These are phyloP conservation scores for Coccyzus lansbergi DNA, from an alignment of 2,797 vertebrate species.

Conservation along the genomic window DNA sequence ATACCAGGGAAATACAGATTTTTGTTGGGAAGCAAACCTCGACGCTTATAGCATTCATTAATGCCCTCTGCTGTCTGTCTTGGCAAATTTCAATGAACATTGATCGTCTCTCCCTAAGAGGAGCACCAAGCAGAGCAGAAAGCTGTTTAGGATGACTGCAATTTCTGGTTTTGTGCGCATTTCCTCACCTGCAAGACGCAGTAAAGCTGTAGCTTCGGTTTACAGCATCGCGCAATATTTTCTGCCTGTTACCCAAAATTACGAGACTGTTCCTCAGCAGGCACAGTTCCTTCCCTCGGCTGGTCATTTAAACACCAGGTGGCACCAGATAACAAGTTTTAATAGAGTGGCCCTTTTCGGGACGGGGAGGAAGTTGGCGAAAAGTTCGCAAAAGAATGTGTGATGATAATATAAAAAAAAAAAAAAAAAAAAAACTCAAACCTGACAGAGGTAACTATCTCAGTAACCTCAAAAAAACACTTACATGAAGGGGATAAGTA, in stretches of 20 bases:
- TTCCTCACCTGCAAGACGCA: background rate
- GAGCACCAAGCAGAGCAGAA: fast-evolving
- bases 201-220: background rate
- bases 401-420: background rate
- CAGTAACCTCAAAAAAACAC: background rate
- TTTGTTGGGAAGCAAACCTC: background rate
- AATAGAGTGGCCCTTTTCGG: fast-evolving
- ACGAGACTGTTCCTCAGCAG: fast-evolving
- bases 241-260: background rate
- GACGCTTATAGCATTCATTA: conserved; percentile 15
- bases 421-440: background rate
- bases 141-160: fast-evolving
- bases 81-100: background rate
- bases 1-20: fast-evolving
- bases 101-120: fast-evolving
- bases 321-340: conserved; percentile 73
- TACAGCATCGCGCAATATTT: fast-evolving
- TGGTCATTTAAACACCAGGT: conserved; percentile 49
- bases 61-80: conserved; percentile 73
- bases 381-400: background rate
- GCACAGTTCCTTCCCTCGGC: background rate
- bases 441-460: background rate
- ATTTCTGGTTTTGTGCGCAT: fast-evolving
- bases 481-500: background rate
- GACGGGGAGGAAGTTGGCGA: too few relatives aligned